Evolutionary conservation across 2,113 vertebrate genomes (phyloP), one percentile per base, ranked within the genome.

Genomic region (Cyanoderma ruficeps): DNA sequence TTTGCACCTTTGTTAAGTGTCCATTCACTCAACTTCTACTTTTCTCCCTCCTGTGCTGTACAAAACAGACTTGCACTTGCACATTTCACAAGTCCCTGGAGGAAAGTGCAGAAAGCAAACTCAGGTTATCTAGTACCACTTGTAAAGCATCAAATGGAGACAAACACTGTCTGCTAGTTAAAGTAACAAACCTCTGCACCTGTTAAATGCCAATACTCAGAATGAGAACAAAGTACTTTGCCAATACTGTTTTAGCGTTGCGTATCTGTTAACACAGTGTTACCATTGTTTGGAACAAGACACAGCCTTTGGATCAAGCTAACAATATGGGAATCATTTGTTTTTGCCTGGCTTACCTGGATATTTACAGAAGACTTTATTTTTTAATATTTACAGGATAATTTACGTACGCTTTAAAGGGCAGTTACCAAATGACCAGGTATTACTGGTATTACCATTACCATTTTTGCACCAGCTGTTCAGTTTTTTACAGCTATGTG

Each of bases 281-380:
- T 90, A 28, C 15, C 30, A 13, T 9, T 33, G 6, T 16, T 70
- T 12, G 20, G 31, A 90, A 70, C 7, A 50, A 49, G 63, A 41
- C 10, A 47, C 6, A 33, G 23, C 10, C 20, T 57, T 59, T 33
- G 25, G 27, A 74, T 44, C 55, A 79, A 82, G 47, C 42, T 59
- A 79, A 82, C 0, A 1, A 31, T 17, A n/a, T 0, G 6, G 12
- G 15, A 33, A 61, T 37, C 1, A 27, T 39, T 33, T 56, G 2
- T 0, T 80, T 68, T 60, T 64, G 14, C 27, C 44, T 42, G 30
- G 21, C 6, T 18, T 59, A 27, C 25, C 23, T 24, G 11, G 5
- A 12, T 50, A 72, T 69, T 69, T 52, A 61, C 11, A 23, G 41
- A 76, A 23, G 4, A 41, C 4, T 35, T 75, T 41, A 55, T 55